Base-by-base conservation (phyloP, 2,797 vertebrate genomes). In the Acanthis flammea region DNA sequence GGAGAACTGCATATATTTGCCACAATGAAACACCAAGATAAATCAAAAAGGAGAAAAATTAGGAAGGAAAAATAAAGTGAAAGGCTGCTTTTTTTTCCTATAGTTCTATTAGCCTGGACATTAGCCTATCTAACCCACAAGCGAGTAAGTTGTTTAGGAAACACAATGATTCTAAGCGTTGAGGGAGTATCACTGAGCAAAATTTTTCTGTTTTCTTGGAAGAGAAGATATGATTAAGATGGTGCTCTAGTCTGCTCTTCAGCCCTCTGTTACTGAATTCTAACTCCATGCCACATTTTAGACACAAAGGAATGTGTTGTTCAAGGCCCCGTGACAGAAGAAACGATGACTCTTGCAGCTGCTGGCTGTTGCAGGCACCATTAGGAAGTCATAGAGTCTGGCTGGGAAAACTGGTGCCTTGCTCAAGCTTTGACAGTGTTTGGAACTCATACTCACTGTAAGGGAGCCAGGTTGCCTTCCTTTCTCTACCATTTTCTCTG, bases 1-100 rank as follows among this genome's bases (percentile, higher is more conserved):
- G 2, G n/a, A 91, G 78, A 77, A 37, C 57, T 66, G 27, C 42
- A 14, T 72, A 18, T 39, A 10, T 80, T 86, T 90, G 70, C 88
- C 83, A 75, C 62, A 75, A 23, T 51, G 31, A 93, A 95, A 62
- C 14, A 35, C 15, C 33, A 88, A 88, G 72, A 51, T 47, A 88
- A 90, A 95, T 88, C n/a, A 91, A 91, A 93, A 91, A 54, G 23
- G 48, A 91, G 42, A 86, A 85, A 91, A 87, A 50, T 61, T 73
- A 82, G 24, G 68, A 80, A 74, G 63, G 41, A 71, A 91, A 95
- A 79, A 63, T 76, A 42, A 87, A 91, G 60, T 61, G 48, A 31
- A 71, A 47, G 41, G 42, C 53, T 84, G 31, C 7, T 85, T 72
- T 88, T 78, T 75, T 12, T 37, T 78, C 45, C 75, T 75, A 35